A percentile compares a stretch with the other conserved stretches of the same genome.
Conservation (phyloP, 2,797 vertebrate species). For the Emys orbicularis region DNA sequence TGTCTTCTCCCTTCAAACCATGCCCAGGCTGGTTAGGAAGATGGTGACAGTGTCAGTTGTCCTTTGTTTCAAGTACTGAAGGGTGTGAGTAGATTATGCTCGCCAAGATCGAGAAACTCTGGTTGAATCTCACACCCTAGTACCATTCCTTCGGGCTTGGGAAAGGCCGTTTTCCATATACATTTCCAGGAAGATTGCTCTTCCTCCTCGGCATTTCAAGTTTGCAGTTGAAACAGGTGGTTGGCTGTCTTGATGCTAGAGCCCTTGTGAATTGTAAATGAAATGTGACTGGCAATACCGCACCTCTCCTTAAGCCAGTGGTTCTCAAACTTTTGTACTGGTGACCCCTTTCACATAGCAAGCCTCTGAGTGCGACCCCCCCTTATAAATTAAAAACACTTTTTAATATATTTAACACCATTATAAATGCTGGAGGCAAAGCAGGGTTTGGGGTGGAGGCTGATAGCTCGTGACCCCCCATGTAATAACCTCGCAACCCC, state of each 20-base stretch:
- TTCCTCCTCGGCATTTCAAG: slow-evolving; percentile 76
- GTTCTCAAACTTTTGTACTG: too few relatives aligned
- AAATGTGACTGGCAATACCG: slow-evolving; percentile 70
- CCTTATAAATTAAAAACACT: too few relatives aligned
- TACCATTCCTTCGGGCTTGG: slow-evolving; percentile 44
- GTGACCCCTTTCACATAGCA: too few relatives aligned
- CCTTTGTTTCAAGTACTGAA: slow-evolving; percentile 56
- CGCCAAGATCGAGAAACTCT: slow-evolving; percentile 53
- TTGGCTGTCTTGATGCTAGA: slow-evolving; percentile 64
- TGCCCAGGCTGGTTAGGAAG: background rate
- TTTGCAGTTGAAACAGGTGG: slow-evolving; percentile 67
- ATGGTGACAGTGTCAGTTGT: slow-evolving; percentile 17
- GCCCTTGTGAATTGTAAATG: slow-evolving; percentile 74
- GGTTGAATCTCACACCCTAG: slow-evolving; percentile 63
- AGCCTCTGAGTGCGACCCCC: too few relatives aligned
- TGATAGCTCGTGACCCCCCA: too few relatives aligned
- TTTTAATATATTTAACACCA: too few relatives aligned
- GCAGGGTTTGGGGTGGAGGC: too few relatives aligned
- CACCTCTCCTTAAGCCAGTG: slow-evolving; percentile 53
- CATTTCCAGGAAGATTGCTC: slow-evolving; percentile 75
- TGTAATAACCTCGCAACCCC: too few relatives aligned
- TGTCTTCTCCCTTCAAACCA: slow-evolving; percentile 6
- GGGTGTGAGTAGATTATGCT: slow-evolving; percentile 49
- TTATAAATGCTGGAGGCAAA: too few relatives aligned
- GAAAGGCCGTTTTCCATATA: slow-evolving; percentile 64